These are phyloP conservation scores for Theretra japonica DNA, from an alignment of 2,888 invertebrate species.

Conservation along the genomic window DNA sequence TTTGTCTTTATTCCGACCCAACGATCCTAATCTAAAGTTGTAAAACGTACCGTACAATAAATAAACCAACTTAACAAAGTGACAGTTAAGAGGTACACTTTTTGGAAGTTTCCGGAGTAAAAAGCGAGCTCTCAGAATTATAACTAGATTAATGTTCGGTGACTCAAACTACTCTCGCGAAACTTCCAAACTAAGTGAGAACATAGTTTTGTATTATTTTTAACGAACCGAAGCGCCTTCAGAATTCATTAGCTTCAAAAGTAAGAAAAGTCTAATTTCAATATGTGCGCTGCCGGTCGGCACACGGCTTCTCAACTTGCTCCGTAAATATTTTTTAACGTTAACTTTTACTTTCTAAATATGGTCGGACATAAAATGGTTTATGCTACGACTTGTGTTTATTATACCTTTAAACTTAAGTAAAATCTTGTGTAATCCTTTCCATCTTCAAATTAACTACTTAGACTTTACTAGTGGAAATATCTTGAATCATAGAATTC, in stretches of 20 bases:
- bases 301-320: conserved; percentile 20
- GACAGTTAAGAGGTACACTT: conserved; percentile 61
- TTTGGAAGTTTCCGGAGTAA: conserved; percentile 58
- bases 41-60: conserved; percentile 54
- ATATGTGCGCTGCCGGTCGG: conserved; percentile 55
- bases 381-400: background rate
- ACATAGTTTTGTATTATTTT: conserved; percentile 79
- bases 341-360: background rate
- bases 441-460: no score
- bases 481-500: no score
- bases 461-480: no score
- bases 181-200: conserved; percentile 71
- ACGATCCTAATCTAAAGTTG: conserved; percentile 40
- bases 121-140: conserved; percentile 64
- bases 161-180: conserved; percentile 73
- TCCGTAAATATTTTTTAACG: conserved; percentile 26
- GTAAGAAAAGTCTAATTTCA: conserved; percentile 62
- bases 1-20: conserved; percentile 26
- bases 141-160: conserved; percentile 80
- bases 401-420: no score
- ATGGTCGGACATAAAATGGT: background rate
- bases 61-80: conserved; percentile 57
- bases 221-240: conserved; percentile 73
- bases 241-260: conserved; percentile 77
- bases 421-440: background rate